Evolutionary conservation across 64 coral and sea anemone species (phyloP).

Genomic region (Montipora sp.): DNA sequence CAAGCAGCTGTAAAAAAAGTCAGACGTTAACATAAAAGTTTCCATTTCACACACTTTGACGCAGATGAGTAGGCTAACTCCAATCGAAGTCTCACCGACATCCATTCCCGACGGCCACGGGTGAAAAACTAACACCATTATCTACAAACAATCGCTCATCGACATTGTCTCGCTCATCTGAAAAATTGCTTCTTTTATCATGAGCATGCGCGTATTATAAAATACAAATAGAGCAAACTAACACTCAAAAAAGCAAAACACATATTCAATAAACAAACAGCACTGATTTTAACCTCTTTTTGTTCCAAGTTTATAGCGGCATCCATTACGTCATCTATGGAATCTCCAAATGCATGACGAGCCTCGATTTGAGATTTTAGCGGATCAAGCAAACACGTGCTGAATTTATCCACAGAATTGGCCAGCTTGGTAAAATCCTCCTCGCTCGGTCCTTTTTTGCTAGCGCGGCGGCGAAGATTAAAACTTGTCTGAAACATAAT

Average conservation of each 20-base stretch:
- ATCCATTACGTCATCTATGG: not conserved
- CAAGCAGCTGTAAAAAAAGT: conserved; percentile 32
- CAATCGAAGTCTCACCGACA: no score
- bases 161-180: no score
- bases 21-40: not conserved
- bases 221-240: no score
- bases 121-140: no score
- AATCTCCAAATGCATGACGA: conserved; percentile 1
- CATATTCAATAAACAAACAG: not conserved
- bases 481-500: conserved; percentile 11
- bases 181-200: no score
- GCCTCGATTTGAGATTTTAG: not conserved
- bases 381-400: not conserved
- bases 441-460: conserved; percentile 4
- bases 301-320: not conserved
- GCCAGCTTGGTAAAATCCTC: not conserved
- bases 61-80: no score
- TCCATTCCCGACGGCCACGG: no score
- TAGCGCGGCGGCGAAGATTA: not conserved
- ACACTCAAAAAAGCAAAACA: not conserved
- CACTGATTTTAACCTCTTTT: not conserved
- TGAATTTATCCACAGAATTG: conserved; percentile 1
- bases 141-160: no score
- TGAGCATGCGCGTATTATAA: no score
- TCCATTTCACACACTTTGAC: no score